Evolutionary conservation across 2,113 vertebrate genomes (phyloP), one percentile per base, ranked within the genome.

Genomic region (Choloepus hoffmanni): DNA sequence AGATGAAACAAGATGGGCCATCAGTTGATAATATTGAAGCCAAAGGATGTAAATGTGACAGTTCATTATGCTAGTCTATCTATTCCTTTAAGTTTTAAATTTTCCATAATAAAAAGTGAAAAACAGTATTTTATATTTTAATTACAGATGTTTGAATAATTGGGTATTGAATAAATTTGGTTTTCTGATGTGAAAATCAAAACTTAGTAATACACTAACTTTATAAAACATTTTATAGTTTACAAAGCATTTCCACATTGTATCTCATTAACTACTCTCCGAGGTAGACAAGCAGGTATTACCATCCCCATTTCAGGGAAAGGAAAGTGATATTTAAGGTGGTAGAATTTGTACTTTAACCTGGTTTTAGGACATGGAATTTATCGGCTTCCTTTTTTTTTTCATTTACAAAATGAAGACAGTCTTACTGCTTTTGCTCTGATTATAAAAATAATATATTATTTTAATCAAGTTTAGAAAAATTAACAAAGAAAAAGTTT

Each of bases 121-220:
- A 89, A 53, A 26, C 24, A 14, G 55, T n/a, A 15, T 74, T n/a
- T 2, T 82, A 67, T 68, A 48, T 9, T 86, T 86, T 84, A 63
- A 90, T 62, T 40, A 83, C 28, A 68, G 53, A 84, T 45, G 26
- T 91, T 87, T 87, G 53, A 24, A 68, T 40, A 77, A 67, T 53
- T 91, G 67, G 19, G 14, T 58, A 36, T 28, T 87, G 68, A 82
- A 67, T 87, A 30, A 76, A 83, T 68, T 82, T 62, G 40, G 45
- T 10, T 70, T n/a, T 82, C 50, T 82, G 55, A 91, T 53, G 62
- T 94, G 43, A 83, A 87, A 91, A 83, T 77, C 50, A 55, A 83
- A 21, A 76, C 13, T 89, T 48, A 87, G 18, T 76, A 94, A 76
- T 76, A 68, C 7, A 53, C 21, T n/a, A 58, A 45, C 23, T 45